phyloP scores from a whole-genome alignment of 2,888 invertebrate genomes.

The Cataglyphis altisquamis region DNA sequence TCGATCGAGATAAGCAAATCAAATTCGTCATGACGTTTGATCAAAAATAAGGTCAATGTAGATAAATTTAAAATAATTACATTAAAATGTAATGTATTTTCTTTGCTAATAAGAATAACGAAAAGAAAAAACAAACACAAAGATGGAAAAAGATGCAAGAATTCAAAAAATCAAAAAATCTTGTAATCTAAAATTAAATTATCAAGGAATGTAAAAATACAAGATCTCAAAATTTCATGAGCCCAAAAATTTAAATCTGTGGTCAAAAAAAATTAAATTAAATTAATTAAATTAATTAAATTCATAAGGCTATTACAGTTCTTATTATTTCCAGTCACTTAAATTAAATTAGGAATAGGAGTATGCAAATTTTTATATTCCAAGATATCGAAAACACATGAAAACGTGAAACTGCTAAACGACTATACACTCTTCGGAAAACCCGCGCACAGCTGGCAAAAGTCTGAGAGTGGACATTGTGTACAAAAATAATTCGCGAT shows the following conservation, averaged over 20 bases:
- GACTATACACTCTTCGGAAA: background rate
- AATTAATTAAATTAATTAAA: background rate
- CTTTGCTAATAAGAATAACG: background rate
- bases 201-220: background rate
- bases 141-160: background rate
- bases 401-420: background rate
- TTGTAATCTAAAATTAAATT: background rate
- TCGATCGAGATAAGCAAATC: background rate
- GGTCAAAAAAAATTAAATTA: too few species aligned
- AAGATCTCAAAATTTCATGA: background rate
- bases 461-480: background rate
- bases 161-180: background rate
- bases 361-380: background rate
- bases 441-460: background rate
- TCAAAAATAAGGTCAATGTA: background rate
- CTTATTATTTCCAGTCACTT: background rate
- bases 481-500: constrained; percentile 42
- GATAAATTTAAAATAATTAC: constrained; percentile 6
- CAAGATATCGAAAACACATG: background rate
- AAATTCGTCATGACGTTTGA: background rate
- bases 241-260: background rate
- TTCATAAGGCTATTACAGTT: background rate
- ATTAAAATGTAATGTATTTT: background rate
- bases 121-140: background rate
- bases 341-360: background rate